Evolutionary conservation across 2,888 invertebrate genomes (phyloP), one percentile per base, ranked within the genome.

Genomic region (Ectropis crepuscularia): DNA sequence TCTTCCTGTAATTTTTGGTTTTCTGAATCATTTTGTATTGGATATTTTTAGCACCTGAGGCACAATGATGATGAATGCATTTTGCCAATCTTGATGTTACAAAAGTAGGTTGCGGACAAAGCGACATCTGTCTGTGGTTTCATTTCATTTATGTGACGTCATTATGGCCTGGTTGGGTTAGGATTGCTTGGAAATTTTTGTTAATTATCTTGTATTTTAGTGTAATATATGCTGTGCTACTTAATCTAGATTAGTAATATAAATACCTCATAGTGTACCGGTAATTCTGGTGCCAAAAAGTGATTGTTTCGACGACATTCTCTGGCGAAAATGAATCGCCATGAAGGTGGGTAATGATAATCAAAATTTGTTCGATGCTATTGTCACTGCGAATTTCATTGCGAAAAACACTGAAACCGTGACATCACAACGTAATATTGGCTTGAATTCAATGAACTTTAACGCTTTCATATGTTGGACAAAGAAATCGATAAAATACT

Each of bases 261-360:
- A 89, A 89, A 90, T 92, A 90, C 86, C 87, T 87, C 86, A 87
- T 86, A 89, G 76, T 87, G 88, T 90, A 90, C 86, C 83, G 82
- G 85, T 85, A 86, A 88, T 82, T 79, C 83, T 89, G 88, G 89
- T 90, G 90, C 90, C 89, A 87, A 90, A 85, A 86, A 89, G 84
- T 87, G 82, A 85, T 85, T 85, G 80, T 87, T 84, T 85, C 84
- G 82, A 83, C 85, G 87, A 86, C 86, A 85, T 86, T 88, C 86
- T 88, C 84, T 86, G 92, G 90, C 91, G 91, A 95, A 95, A 96
- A 97, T 97, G 97, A 97, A 96, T 95, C 96, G 97, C 95, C 97
- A 97, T 96, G 97, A 97, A 95, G 98, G 98, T 95, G 97, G 96
- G 90, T 90, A 92, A 91, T 91, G 91, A 92, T 93, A 90, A 93